Conservation (phyloP, 2,888 invertebrate genomes). For the Dasypogon diadema region DNA sequence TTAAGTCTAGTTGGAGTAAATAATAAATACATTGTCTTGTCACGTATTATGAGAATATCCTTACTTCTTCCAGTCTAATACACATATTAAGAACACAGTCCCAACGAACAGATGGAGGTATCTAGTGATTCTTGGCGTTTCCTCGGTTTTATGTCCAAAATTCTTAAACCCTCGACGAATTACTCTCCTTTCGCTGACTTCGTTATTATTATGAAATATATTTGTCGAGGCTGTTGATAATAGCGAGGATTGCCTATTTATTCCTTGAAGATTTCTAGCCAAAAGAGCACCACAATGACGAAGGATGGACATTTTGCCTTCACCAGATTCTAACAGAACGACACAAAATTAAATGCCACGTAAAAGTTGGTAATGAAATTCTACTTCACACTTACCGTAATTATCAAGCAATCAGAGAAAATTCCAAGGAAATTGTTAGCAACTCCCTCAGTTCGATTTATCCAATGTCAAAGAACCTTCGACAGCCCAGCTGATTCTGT, state of each 20-base stretch:
- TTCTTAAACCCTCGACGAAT: conserved; percentile 70
- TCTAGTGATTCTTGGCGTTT: conserved; percentile 67
- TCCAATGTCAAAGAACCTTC: conserved; percentile 12
- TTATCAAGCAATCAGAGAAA: too few species aligned
- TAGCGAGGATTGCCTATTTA: background rate
- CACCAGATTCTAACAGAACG: background rate
- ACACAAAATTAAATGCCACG: too few species aligned
- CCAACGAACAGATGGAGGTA: conserved; percentile 68
- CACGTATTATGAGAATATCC: background rate
- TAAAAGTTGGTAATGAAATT: background rate
- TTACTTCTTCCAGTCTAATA: conserved; percentile 70
- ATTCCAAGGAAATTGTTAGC: background rate
- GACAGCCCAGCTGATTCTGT: conserved; percentile 13
- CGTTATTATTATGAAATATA: too few species aligned
- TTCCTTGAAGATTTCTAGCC: background rate
- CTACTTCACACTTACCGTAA: too few species aligned
- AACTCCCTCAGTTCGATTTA: conserved; percentile 18
- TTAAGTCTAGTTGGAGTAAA: background rate
- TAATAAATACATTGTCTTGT: too few species aligned
- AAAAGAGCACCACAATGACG: conserved; percentile 31
- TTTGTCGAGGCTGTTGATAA: too few species aligned
- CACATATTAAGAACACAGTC: conserved; percentile 63
- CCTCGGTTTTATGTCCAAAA: conserved; percentile 71
- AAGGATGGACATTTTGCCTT: conserved; percentile 1
- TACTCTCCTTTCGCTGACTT: too few species aligned